phyloP scores from a whole-genome alignment of 2,113 vertebrate species.

The Salvator merianae region DNA sequence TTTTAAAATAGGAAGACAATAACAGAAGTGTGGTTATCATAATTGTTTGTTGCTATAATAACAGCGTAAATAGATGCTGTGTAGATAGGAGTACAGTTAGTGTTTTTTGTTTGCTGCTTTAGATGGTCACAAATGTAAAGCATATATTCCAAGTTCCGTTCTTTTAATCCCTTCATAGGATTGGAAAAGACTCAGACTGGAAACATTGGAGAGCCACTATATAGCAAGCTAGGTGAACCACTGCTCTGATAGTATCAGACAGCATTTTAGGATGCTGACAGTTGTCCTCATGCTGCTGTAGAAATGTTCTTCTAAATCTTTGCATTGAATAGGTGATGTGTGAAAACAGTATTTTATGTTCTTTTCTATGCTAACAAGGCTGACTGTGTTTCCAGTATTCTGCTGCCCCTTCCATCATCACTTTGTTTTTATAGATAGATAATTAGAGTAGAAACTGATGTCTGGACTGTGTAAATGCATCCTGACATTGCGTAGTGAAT shows the following conservation, averaged over 20 bases:
- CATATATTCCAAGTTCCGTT: no score
- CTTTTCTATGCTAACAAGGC: not conserved
- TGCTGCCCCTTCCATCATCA: not conserved
- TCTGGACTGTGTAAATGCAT: not conserved
- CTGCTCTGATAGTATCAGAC: no score
- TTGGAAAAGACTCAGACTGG: no score
- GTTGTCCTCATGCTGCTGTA: not conserved
- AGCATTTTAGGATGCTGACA: not conserved
- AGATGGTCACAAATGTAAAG: no score
- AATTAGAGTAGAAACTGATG: not conserved
- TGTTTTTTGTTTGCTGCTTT: no score
- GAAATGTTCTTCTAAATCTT: not conserved
- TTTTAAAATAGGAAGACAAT: not conserved
- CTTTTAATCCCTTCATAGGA: no score
- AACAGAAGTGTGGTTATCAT: not conserved
- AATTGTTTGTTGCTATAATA: not conserved
- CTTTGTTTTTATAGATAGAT: not conserved
- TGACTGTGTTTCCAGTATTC: not conserved
- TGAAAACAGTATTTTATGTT: not conserved
- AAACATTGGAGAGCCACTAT: no score
- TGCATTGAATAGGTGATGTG: not conserved
- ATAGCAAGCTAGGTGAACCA: no score
- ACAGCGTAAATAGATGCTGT: not conserved
- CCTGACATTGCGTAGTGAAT: not conserved
- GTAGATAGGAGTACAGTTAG: not conserved